Conservation (phyloP, 2,888 invertebrate genomes). For the Holacanthella duospinosa region DNA sequence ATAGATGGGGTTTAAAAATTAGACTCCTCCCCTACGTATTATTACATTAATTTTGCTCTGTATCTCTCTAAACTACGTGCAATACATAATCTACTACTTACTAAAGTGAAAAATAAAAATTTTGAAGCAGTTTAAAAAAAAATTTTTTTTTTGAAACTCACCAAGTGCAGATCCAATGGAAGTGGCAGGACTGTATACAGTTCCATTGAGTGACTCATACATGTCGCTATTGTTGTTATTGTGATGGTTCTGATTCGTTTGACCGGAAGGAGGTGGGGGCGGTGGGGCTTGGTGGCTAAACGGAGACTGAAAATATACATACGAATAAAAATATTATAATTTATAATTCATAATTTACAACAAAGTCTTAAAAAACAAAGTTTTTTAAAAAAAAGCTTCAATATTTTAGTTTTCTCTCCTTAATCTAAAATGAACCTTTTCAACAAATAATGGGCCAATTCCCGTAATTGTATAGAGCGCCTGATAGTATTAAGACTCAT, state of each 20-base stretch:
- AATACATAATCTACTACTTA: no score
- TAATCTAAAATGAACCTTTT: no score
- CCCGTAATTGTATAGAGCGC: no score
- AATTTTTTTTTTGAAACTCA: no score
- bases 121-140: no score
- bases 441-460: no score
- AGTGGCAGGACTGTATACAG: conserved; percentile 21
- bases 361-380: background rate
- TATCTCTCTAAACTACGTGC: no score
- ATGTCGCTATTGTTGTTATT: conserved; percentile 26
- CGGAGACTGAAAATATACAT: conserved; percentile 1
- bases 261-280: conserved; percentile 2
- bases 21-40: no score
- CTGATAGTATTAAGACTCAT: no score
- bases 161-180: conserved; percentile 24
- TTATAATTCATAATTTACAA: background rate
- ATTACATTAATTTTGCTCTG: no score
- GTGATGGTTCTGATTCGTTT: background rate
- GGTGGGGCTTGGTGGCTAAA: conserved; percentile 10
- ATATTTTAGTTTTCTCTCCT: background rate
- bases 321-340: background rate
- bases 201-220: conserved; percentile 25
- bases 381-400: background rate
- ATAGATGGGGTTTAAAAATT: no score
- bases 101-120: no score